Percentiles rank a stretch among this genome's conserved stretches.
Conservation (phyloP, 2,797 vertebrate species). For the Gymnothorax reevesii region DNA sequence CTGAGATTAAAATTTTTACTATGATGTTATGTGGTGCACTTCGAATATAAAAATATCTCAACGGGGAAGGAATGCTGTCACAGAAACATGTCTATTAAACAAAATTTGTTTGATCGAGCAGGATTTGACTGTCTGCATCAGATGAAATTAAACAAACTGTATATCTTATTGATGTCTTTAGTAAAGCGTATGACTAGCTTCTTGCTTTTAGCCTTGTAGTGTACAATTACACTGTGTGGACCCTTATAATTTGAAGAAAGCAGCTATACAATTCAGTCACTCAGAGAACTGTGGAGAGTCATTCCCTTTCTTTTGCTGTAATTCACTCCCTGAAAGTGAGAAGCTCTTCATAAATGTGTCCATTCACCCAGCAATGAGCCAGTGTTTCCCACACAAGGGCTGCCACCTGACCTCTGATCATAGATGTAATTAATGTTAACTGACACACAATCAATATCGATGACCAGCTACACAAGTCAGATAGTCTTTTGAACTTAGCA, state of each 20-base stretch:
- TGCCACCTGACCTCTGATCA: conserved; percentile 16
- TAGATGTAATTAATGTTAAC: conserved; percentile 29
- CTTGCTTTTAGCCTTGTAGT: neutral
- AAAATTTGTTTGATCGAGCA: neutral
- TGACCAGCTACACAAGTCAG: neutral
- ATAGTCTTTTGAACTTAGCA: conserved; percentile 10
- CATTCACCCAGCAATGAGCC: conserved; percentile 8
- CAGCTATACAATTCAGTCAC: conserved; percentile 58
- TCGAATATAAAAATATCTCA: too few species aligned
- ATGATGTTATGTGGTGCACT: too few species aligned
- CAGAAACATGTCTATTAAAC: too few species aligned
- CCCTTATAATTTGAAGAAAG: conserved; percentile 50
- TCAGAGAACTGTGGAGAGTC: conserved; percentile 48
- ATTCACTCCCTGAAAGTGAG: conserved; percentile 47
- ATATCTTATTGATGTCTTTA: neutral
- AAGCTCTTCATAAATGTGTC: conserved; percentile 20
- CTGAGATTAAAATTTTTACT: too few species aligned
- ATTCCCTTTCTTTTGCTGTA: conserved; percentile 49
- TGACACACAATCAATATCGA: neutral
- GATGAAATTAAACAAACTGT: neutral
- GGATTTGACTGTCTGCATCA: neutral
- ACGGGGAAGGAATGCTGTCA: too few species aligned
- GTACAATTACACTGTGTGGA: conserved; percentile 48
- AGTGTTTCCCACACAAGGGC: conserved; percentile 6
- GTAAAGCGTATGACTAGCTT: neutral